Base-by-base conservation (phyloP, 1,140 invertebrate genomes). In the Galleria mellonella region DNA sequence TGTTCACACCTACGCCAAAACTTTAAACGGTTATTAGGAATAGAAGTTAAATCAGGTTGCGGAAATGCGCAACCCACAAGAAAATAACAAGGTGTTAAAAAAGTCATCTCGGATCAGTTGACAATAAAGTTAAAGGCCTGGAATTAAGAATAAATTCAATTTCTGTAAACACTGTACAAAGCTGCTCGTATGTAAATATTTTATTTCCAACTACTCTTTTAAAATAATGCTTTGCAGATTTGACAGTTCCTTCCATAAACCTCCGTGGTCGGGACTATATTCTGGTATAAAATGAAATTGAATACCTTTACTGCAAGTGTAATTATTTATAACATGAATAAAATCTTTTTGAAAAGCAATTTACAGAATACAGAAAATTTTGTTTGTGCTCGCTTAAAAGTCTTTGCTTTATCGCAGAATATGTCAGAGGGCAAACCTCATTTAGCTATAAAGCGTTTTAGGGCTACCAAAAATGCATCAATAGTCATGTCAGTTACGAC, bases 261-360 rank as follows among this genome's bases (percentile, higher is more conserved):
- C 81, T 7, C 83, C 82, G 42, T 84, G 72, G 51, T 83, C 64
- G 0, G 83, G 74, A 10, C 70, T 59, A 9, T 29, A 12, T 9
- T 79, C 62, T 0, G 85, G 83, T 49, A 74, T 86, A 41, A 86
- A 83, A 35, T 75, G 32, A 73, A 83, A 88, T 32, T 66, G 31
- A 0, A 83, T 72, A n/a, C n/a, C n/a, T n/a, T 12, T 48, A 57
- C 43, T 62, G 47, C 2, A 39, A 35, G 2, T n/a, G 30, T 31
- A 9, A 3, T n/a, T 31, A 31, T n/a, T 2, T 31, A 31, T 31
- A 9, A 31, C 9, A 8, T 31, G 30, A 31, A 9, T 31, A 31
- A 31, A 31, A n/a, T 31, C 3, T 9, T 31, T 31, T n/a, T 31
- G 9, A 5, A 11, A 12, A 11, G 5, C 10, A 32, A 11, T 11